phyloP scores from a whole-genome alignment of 1,140 invertebrate species.

The Paraescarpia echinospica region DNA sequence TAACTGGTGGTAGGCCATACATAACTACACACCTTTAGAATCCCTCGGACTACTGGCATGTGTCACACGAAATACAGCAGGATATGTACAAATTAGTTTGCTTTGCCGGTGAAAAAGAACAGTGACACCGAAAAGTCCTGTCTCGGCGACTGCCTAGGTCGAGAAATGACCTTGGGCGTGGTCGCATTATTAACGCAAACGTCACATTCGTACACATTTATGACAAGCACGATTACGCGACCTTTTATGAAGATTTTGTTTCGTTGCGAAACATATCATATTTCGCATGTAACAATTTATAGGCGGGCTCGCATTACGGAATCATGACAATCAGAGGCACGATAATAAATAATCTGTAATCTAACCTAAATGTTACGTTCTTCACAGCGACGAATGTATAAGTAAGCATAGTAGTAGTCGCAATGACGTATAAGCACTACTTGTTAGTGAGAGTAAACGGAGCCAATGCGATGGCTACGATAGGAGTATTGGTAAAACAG shows the following conservation, averaged over 20 bases:
- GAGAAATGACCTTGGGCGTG: neutral
- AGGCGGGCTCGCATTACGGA: neutral
- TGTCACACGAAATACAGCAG: neutral
- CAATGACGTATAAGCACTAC: no score
- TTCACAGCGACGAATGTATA: neutral
- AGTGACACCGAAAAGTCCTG: neutral
- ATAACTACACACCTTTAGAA: neutral
- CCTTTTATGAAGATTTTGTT: neutral
- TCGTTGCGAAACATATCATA: neutral
- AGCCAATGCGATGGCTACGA: no score
- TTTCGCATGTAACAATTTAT: neutral
- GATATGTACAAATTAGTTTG: neutral
- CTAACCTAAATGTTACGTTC: neutral
- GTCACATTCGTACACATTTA: neutral
- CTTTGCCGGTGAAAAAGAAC: neutral
- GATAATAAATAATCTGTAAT: neutral
- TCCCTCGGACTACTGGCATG: neutral
- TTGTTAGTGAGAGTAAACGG: no score
- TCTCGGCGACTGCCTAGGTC: neutral
- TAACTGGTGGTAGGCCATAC: neutral
- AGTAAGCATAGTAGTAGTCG: neutral
- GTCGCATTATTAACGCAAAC: neutral
- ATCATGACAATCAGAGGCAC: neutral
- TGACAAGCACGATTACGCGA: neutral
- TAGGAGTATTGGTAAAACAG: no score